Evolutionary conservation across 2,113 vertebrate species (phyloP).

Genomic region (Eublepharis macularius): DNA sequence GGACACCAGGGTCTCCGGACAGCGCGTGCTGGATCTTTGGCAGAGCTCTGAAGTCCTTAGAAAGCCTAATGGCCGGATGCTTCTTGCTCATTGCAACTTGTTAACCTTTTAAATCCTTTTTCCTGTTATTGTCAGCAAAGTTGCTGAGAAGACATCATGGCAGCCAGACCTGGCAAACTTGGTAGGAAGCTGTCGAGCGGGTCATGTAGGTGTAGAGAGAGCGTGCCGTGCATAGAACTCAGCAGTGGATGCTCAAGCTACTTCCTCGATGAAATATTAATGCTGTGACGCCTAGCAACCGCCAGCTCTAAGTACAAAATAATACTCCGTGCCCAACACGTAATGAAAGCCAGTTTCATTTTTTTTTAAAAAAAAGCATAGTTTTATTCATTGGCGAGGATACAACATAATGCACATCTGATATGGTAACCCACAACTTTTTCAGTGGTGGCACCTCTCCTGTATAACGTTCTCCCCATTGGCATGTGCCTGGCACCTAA

Average conservation of each 20-base stretch:
- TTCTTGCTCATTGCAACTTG: conserved; percentile 51
- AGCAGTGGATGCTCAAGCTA: accelerated
- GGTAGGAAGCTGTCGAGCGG: conserved; percentile 21
- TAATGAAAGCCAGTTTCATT: background rate
- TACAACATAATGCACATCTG: too few relatives aligned
- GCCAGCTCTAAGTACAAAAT: conserved; percentile 1
- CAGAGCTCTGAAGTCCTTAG: conserved; percentile 40
- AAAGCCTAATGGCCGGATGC: conserved; percentile 57
- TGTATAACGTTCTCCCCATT: too few relatives aligned
- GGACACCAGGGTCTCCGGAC: background rate
- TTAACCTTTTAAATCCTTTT: conserved; percentile 54
- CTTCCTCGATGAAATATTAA: conserved; percentile 30
- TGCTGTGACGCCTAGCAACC: conserved; percentile 14
- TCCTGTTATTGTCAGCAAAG: conserved; percentile 24
- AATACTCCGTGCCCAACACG: background rate
- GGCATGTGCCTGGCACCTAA: too few relatives aligned
- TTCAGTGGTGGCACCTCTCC: too few relatives aligned
- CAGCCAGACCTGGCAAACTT: conserved; percentile 1
- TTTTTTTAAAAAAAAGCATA: background rate
- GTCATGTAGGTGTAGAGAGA: conserved; percentile 19
- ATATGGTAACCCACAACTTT: background rate
- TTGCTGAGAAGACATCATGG: background rate
- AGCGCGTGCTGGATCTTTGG: background rate
- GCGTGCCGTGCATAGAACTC: background rate
- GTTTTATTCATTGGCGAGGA: background rate